Conservation (phyloP, 30 jellyfish, hydroid and myxozoan species). For the Turritopsis rubra region DNA sequence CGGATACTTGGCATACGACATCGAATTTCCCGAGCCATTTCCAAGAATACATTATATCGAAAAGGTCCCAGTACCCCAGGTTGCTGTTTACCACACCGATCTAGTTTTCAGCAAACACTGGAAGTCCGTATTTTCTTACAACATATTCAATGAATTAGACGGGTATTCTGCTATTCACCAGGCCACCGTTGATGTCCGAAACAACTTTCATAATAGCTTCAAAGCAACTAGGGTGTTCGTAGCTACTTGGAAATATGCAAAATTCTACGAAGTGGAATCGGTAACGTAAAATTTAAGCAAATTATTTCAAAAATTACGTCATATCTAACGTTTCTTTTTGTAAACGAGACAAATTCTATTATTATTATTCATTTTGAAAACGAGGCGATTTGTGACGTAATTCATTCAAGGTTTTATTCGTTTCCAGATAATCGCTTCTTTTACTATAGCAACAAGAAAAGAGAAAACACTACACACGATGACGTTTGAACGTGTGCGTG, state of each 20-base stretch:
- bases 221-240: neutral
- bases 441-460: neutral
- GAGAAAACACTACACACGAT: no score
- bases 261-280: neutral
- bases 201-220: neutral
- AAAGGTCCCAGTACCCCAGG: neutral
- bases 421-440: neutral
- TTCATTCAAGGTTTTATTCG: neutral
- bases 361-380: no score
- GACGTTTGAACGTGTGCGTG: no score
- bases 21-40: neutral
- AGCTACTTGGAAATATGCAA: neutral
- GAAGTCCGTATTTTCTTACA: slow-evolving; percentile 6
- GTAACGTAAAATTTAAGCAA: neutral
- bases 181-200: neutral
- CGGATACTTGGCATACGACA: neutral
- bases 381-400: neutral
- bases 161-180: neutral
- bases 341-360: no score
- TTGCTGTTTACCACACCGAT: slow-evolving; percentile 10
- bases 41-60: neutral
- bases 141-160: neutral
- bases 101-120: neutral
- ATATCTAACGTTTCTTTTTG: neutral
- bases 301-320: neutral